A percentile compares a stretch with the other conserved stretches of the same genome.
Evolutionary conservation across 2,797 vertebrate genomes (phyloP).

Genomic region (Thamnophis elegans): DNA sequence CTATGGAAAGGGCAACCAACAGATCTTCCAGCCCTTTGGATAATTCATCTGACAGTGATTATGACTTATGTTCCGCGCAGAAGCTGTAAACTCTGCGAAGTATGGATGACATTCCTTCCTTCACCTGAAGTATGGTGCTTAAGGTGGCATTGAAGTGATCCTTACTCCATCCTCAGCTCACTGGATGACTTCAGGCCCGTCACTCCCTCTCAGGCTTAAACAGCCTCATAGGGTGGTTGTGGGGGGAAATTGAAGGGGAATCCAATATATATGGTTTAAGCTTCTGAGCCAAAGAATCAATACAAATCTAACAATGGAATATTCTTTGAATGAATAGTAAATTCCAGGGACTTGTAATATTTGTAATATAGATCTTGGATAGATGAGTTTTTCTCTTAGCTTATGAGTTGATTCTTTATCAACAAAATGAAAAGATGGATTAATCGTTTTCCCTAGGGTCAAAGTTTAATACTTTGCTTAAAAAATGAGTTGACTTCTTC

Average conservation of each 20-base stretch:
- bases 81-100: slow-evolving; percentile 47
- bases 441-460: background rate
- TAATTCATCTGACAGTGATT: slow-evolving; percentile 73
- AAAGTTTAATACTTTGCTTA: background rate
- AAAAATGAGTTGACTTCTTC: background rate
- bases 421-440: background rate
- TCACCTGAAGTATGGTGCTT: background rate
- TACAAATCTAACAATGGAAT: background rate
- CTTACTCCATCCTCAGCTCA: background rate
- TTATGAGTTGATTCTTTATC: background rate
- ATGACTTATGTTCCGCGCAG: slow-evolving; percentile 60
- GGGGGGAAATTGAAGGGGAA: background rate
- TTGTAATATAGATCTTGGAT: background rate
- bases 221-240: background rate
- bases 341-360: background rate
- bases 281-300: background rate
- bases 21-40: slow-evolving; percentile 52
- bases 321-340: background rate
- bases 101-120: background rate
- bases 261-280: background rate
- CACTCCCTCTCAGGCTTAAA: background rate
- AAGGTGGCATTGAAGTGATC: background rate
- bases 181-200: background rate
- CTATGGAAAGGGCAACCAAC: slow-evolving; percentile 56
- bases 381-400: background rate